These are phyloP conservation scores for Elephantulus edwardii DNA, from an alignment of 2,113 vertebrate genomes.

Conservation along the genomic window DNA sequence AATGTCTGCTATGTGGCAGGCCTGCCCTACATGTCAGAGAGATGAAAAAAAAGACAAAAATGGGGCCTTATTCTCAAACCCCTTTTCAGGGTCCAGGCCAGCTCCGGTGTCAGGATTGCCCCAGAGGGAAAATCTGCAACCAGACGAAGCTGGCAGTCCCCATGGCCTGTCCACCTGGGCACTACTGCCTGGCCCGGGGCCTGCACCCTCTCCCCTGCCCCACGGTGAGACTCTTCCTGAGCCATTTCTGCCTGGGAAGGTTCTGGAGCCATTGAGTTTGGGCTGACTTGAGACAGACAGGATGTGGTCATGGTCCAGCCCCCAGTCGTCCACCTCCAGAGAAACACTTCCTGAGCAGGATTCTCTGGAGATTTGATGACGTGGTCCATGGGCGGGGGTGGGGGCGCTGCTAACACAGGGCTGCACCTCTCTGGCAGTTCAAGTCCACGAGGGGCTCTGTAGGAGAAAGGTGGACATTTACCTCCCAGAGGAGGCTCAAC, in stretches of 20 bases:
- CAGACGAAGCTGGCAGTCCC: constrained; percentile 84
- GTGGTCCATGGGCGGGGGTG: too few relatives aligned
- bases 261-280: too few relatives aligned
- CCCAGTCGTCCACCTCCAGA: not conserved
- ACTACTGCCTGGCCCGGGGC: constrained; percentile 88
- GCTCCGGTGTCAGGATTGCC: constrained; percentile 85
- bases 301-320: not conserved
- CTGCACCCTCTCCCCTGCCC: constrained; percentile 84
- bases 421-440: too few relatives aligned
- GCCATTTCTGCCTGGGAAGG: accelerated
- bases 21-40: not conserved
- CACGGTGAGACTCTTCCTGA: constrained; percentile 77
- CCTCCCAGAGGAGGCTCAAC: too few relatives aligned
- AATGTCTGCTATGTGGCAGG: not conserved
- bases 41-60: not conserved
- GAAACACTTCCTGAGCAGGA: not conserved
- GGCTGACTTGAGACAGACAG: not conserved
- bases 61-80: not conserved
- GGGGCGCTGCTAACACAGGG: too few relatives aligned
- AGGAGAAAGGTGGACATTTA: too few relatives aligned
- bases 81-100: constrained; percentile 83
- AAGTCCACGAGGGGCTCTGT: too few relatives aligned
- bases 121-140: constrained; percentile 88
- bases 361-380: too few relatives aligned
- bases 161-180: constrained; percentile 86